Conservation (phyloP, 1,140 invertebrate genomes). For the Tribolium madens region DNA sequence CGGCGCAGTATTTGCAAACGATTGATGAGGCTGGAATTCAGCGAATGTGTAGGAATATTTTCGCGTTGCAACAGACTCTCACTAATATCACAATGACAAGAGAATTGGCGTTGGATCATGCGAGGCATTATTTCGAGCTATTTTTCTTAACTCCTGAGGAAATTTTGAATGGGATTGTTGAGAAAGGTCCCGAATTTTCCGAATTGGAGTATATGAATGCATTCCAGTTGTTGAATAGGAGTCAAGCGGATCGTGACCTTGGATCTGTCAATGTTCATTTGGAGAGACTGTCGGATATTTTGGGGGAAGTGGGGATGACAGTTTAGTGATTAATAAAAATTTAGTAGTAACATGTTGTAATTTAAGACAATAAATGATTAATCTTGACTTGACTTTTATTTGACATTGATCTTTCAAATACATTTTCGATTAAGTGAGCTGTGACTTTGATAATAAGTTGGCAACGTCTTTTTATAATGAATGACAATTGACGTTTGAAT, state of each 20-base stretch:
- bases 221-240: slow-evolving; percentile 78
- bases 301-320: slow-evolving; percentile 76
- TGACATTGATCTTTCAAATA: not conserved
- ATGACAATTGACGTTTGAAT: no score
- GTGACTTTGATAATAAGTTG: no score
- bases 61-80: slow-evolving; percentile 86
- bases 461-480: no score
- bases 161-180: slow-evolving; percentile 83
- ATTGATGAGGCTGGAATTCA: slow-evolving; percentile 86
- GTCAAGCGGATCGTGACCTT: slow-evolving; percentile 66
- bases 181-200: slow-evolving; percentile 85
- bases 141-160: slow-evolving; percentile 88
- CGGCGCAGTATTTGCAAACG: slow-evolving; percentile 82
- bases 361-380: not conserved
- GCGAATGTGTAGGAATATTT: slow-evolving; percentile 88
- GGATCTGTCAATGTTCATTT: slow-evolving; percentile 69
- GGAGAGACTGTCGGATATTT: slow-evolving; percentile 74
- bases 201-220: slow-evolving; percentile 89
- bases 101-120: slow-evolving; percentile 89
- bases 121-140: slow-evolving; percentile 89
- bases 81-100: slow-evolving; percentile 87
- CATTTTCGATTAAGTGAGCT: no score
- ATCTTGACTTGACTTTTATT: not conserved
- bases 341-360: not conserved
- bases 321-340: slow-evolving; percentile 64